Conservation (phyloP, 2,888 invertebrate species). For the Priocnemis perturbator region DNA sequence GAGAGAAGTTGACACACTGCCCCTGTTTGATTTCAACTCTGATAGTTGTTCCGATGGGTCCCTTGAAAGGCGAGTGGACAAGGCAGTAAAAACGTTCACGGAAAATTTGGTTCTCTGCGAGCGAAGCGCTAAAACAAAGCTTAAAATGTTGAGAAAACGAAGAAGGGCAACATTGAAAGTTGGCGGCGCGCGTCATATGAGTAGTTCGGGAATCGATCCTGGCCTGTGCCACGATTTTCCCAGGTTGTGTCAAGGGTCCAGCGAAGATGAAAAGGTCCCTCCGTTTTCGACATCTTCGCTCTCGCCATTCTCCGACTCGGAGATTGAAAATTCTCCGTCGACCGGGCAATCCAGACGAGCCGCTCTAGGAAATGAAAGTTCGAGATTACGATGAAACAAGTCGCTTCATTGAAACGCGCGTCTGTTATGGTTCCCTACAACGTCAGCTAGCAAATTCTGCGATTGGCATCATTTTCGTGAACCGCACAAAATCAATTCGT, state of each 20-base stretch:
- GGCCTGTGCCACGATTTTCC: not conserved
- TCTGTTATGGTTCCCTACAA: too few relatives aligned
- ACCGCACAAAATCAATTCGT: too few relatives aligned
- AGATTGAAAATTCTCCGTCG: slow-evolving; percentile 3
- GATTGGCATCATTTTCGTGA: too few relatives aligned
- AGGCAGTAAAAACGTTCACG: slow-evolving; percentile 57
- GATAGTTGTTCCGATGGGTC: slow-evolving; percentile 53
- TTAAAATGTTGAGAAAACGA: slow-evolving; percentile 14
- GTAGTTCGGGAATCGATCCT: too few relatives aligned
- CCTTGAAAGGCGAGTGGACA: slow-evolving; percentile 55
- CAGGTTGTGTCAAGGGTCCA: slow-evolving; percentile 16
- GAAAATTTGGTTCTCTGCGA: slow-evolving; percentile 58
- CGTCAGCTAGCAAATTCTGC: too few relatives aligned
- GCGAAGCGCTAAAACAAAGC: slow-evolving; percentile 35
- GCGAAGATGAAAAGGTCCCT: slow-evolving; percentile 48
- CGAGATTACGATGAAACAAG: too few relatives aligned
- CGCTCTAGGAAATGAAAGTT: too few relatives aligned
- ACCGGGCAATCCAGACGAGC: too few relatives aligned
- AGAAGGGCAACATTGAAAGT: not conserved
- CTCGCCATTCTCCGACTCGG: slow-evolving; percentile 53
- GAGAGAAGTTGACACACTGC: not conserved
- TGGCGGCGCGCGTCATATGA: too few relatives aligned
- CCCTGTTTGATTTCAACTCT: slow-evolving; percentile 28
- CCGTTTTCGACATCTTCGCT: slow-evolving; percentile 57
- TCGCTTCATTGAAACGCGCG: too few relatives aligned